phyloP scores from a whole-genome alignment of 1,140 invertebrate genomes.

The Acromyrmex echinatior region DNA sequence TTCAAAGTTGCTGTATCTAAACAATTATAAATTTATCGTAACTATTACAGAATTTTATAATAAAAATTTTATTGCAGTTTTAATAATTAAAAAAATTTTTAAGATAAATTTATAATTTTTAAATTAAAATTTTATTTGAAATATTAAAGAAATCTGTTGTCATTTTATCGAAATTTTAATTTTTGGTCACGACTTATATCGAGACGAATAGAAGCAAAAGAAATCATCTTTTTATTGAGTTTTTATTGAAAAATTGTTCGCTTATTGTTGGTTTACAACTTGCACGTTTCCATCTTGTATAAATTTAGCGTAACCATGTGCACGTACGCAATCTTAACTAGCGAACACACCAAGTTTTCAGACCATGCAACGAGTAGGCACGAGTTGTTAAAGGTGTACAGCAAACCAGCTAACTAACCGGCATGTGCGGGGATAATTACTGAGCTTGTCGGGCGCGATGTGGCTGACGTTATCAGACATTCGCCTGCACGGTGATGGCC shows the following conservation, averaged over 20 bases:
- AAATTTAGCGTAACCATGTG: slow-evolving; percentile 70
- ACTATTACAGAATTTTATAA: neutral
- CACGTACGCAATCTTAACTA: neutral
- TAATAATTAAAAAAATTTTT: too few species aligned
- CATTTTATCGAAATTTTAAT: neutral
- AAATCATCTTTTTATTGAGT: slow-evolving; percentile 1
- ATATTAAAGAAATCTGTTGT: neutral
- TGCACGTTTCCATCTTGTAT: slow-evolving; percentile 52
- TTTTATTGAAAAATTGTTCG: slow-evolving; percentile 24
- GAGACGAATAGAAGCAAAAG: neutral
- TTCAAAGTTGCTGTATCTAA: neutral
- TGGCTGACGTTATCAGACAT: slow-evolving; percentile 73
- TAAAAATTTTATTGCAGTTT: neutral
- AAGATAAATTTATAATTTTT: too few species aligned
- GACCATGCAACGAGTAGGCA: neutral
- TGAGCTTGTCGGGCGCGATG: slow-evolving; percentile 62
- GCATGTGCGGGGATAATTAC: slow-evolving; percentile 72
- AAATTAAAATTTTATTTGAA: neutral
- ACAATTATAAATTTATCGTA: neutral
- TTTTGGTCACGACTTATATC: neutral
- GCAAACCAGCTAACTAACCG: slow-evolving; percentile 41
- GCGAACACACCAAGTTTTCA: slow-evolving; percentile 22
- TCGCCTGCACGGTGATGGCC: slow-evolving; percentile 38
- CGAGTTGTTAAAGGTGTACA: slow-evolving; percentile 24
- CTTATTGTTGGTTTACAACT: slow-evolving; percentile 40